phyloP scores from a whole-genome alignment of 2,888 invertebrate species.

The Tipula helvola region DNA sequence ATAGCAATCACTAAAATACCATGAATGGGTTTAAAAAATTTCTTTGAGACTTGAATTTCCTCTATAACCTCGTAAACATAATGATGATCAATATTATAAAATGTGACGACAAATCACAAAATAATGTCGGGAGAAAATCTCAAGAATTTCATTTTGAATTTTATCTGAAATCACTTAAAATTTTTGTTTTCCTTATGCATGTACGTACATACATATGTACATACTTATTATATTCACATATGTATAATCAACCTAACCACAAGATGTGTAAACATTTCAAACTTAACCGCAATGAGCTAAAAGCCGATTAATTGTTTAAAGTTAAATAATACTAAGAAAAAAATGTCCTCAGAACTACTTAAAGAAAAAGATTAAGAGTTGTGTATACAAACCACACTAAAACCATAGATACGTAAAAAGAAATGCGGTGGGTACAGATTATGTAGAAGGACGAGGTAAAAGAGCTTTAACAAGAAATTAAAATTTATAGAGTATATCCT shows the following conservation, averaged over 20 bases:
- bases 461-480: not conserved
- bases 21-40: not conserved
- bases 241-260: not conserved
- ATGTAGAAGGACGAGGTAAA: not conserved
- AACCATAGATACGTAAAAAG: not conserved
- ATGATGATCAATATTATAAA: not conserved
- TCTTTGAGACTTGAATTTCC: not conserved
- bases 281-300: not conserved
- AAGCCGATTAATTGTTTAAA: not conserved
- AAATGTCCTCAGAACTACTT: not conserved
- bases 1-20: not conserved
- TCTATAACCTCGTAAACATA: not conserved
- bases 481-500: not conserved
- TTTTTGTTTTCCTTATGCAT: not conserved
- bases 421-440: not conserved
- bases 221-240: not conserved
- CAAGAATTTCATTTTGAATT: not conserved
- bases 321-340: not conserved
- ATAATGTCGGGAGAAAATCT: not conserved
- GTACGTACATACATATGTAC: too few species aligned
- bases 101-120: not conserved
- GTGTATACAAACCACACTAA: not conserved
- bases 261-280: not conserved
- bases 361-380: not conserved
- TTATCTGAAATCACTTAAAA: not conserved